Conservation (phyloP, 2,797 vertebrate genomes). For the Sebastes diaconus region DNA sequence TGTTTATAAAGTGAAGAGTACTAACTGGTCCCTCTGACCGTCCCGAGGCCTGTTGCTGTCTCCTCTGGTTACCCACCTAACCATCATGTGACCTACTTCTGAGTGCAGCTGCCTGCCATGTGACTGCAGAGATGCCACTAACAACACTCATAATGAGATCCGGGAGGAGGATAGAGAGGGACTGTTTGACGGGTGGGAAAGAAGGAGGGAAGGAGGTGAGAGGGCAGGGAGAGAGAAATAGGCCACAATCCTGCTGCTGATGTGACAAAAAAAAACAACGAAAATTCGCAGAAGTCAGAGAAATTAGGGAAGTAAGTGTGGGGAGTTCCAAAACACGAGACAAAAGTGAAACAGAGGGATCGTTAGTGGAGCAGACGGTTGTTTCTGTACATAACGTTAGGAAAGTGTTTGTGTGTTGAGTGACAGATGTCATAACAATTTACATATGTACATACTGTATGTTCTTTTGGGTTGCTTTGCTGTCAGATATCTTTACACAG, state of each 20-base stretch:
- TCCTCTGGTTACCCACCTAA: conserved; percentile 61
- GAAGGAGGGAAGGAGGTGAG: conserved; percentile 4
- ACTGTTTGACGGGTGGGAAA: conserved; percentile 30
- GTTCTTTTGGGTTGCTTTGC: neutral
- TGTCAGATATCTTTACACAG: neutral
- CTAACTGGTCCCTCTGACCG: conserved; percentile 9
- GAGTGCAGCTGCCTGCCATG: conserved; percentile 74
- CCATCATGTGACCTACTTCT: conserved; percentile 77
- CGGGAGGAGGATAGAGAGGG: conserved; percentile 52
- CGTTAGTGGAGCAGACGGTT: conserved; percentile 13
- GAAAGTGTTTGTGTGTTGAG: neutral
- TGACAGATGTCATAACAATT: conserved; percentile 1
- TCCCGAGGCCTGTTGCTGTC: conserved; percentile 39
- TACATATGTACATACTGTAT: neutral
- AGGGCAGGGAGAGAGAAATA: neutral
- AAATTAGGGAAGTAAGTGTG: conserved; percentile 18
- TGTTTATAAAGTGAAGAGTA: conserved; percentile 1
- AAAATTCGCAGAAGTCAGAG: neutral
- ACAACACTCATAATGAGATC: conserved; percentile 58
- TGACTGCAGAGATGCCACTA: conserved; percentile 69
- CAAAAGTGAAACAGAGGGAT: neutral
- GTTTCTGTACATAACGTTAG: neutral
- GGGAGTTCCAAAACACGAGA: conserved; percentile 24
- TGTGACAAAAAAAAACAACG: neutral
- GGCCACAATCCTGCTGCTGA: neutral